Conservation (phyloP, 2,888 invertebrate genomes). For the Neuroscelio doddi region DNA sequence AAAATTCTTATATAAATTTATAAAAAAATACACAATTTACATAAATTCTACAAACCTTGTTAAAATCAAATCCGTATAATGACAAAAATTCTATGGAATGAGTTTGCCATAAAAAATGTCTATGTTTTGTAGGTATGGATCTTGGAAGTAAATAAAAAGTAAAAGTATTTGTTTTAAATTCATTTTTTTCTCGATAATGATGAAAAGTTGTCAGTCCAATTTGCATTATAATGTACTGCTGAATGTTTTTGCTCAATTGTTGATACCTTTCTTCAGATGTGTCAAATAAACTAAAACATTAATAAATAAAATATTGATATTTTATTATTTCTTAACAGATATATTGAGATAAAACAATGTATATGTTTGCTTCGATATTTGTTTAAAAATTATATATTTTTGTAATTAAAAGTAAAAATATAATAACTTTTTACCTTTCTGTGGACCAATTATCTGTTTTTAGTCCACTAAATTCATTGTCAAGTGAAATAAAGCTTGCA, state of each 20-base stretch:
- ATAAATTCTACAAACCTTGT: conserved; percentile 78
- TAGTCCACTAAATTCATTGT: conserved; percentile 83
- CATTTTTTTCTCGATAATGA: conserved; percentile 75
- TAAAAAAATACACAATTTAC: too few species aligned
- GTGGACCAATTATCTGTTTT: conserved; percentile 72
- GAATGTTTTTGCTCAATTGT: conserved; percentile 73
- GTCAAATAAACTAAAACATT: conserved; percentile 78
- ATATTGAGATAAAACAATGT: conserved; percentile 40
- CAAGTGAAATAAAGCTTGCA: conserved; percentile 79
- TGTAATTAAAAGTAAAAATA: too few species aligned
- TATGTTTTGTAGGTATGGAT: conserved; percentile 77
- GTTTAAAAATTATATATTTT: conserved; percentile 1
- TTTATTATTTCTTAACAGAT: too few species aligned
- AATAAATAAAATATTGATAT: too few species aligned
- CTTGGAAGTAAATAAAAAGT: conserved; percentile 82
- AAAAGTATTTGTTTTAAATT: conserved; percentile 77
- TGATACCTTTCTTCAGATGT: conserved; percentile 74
- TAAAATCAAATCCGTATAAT: conserved; percentile 80
- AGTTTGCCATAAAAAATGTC: conserved; percentile 77
- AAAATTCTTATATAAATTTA: too few species aligned
- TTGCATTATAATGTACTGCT: conserved; percentile 78
- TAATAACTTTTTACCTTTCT: conserved; percentile 74
- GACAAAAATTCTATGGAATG: conserved; percentile 79
- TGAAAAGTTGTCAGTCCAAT: conserved; percentile 80
- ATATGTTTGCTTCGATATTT: neutral